Conservation (phyloP, 2,888 invertebrate genomes). For the Cyrtodaria siliqua region DNA sequence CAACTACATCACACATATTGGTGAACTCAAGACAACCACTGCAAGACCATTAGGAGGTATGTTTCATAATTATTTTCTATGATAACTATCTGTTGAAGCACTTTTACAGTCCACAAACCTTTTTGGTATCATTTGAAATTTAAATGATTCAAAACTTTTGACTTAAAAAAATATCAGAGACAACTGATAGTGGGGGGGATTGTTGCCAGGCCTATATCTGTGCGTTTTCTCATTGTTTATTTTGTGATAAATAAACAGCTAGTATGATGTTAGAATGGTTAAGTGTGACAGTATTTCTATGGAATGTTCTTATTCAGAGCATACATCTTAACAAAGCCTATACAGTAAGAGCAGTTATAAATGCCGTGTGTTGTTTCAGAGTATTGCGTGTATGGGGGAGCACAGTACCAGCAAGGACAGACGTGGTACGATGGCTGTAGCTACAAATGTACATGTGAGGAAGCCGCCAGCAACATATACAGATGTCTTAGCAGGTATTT, state of each 20-base stretch:
- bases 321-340: too few relatives aligned
- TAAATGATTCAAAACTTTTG: too few relatives aligned
- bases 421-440: slow-evolving; percentile 73
- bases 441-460: slow-evolving; percentile 69
- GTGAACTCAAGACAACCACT: slow-evolving; percentile 52
- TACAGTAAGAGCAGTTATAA: not conserved
- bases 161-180: too few relatives aligned
- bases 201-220: too few relatives aligned
- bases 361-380: slow-evolving; percentile 34
- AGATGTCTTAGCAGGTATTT: slow-evolving; percentile 68
- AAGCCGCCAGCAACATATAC: slow-evolving; percentile 63
- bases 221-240: too few relatives aligned
- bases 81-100: too few relatives aligned
- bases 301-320: too few relatives aligned
- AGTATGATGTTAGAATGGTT: not conserved
- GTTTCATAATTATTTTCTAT: too few relatives aligned
- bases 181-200: too few relatives aligned
- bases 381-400: slow-evolving; percentile 67
- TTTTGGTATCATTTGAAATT: too few relatives aligned
- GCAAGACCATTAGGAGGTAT: slow-evolving; percentile 52
- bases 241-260: not conserved
- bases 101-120: too few relatives aligned
- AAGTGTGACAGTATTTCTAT: slow-evolving; percentile 1
- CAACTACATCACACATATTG: slow-evolving; percentile 65
- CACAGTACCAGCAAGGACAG: slow-evolving; percentile 68